These are phyloP conservation scores for Ips nitidus DNA, from an alignment of 1,140 invertebrate genomes.

Conservation along the genomic window DNA sequence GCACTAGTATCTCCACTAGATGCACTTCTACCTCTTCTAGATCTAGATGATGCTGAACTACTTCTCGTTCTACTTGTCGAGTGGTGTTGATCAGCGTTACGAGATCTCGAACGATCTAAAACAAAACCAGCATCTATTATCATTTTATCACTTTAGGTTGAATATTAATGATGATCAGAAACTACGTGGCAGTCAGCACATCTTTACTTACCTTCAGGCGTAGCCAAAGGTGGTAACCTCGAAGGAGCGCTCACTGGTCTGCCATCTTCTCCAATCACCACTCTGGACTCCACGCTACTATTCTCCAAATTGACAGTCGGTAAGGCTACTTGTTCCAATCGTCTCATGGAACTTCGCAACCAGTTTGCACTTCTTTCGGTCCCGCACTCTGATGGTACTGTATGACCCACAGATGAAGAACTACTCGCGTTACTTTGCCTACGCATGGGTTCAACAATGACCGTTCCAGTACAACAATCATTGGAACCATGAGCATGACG, in stretches of 20 bases:
- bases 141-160: background rate
- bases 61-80: conserved; percentile 44
- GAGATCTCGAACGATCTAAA: conserved; percentile 18
- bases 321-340: conserved; percentile 46
- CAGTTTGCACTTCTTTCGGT: conserved; percentile 38
- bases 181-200: background rate
- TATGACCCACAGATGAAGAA: conserved; percentile 35
- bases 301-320: conserved; percentile 33
- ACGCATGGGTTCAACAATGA: conserved; percentile 39
- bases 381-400: conserved; percentile 21
- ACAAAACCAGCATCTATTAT: background rate
- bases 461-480: conserved; percentile 45
- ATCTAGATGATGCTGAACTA: conserved; percentile 47
- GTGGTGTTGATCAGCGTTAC: conserved; percentile 38
- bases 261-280: background rate
- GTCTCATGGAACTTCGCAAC: conserved; percentile 50
- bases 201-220: conserved; percentile 7
- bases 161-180: background rate
- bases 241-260: conserved; percentile 50
- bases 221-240: conserved; percentile 34
- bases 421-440: conserved; percentile 21
- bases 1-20: background rate
- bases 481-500: conserved; percentile 41
- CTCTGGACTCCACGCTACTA: conserved; percentile 12
- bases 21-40: conserved; percentile 34